Base-by-base conservation (phyloP, 2,797 vertebrate genomes). In the Chromis chromis region DNA sequence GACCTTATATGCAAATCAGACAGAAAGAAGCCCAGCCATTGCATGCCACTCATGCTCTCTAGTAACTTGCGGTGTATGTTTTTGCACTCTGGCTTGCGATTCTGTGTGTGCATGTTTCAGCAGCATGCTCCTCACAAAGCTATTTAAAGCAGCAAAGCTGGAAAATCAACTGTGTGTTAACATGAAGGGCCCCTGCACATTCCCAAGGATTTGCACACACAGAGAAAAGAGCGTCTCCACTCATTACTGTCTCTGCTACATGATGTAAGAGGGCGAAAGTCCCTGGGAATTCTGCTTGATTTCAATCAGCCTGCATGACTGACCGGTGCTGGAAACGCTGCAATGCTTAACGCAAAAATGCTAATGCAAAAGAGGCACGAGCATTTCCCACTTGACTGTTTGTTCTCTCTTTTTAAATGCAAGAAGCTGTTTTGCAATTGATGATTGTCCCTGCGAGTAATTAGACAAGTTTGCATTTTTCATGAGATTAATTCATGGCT, bases 391-490 rank as follows among this genome's bases (percentile, higher is more conserved):
- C 48, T 61, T 13, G 55, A 75, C 70, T 81, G 73, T 76, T 78
- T 86, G 67, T 71, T 80, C 65, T 70, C 33, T 70, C 39, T 56
- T 66, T 76, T 75, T 76, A n/a, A 84, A 79, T 66, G 67, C 79
- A 73, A 86, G 75, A 87, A 84, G 78, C 88, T 89, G 75, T 88
- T 91, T 90, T 84, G 82, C 72, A 92, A 91, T 80, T 91, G 70
- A 90, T 88, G 72, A 83, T 86, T 81, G 78, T 86, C 78, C 74
- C 82, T 53, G 70, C 65, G 83, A 91, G 91, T 90, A 90, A 88
- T 89, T 91, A 82, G 88, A 80, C 79, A 86, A 74, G 62, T 82
- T 86, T 92, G 85, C 85, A 91, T 90, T 88, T 92, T 91, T 92
- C 88, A 91, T 91, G 82, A 91, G 86, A 82, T 86, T 86, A 88